Percentiles rank a stretch among this genome's conserved stretches.
Evolutionary conservation across 2,888 invertebrate genomes (phyloP).

Genomic region (Melipona beecheii): DNA sequence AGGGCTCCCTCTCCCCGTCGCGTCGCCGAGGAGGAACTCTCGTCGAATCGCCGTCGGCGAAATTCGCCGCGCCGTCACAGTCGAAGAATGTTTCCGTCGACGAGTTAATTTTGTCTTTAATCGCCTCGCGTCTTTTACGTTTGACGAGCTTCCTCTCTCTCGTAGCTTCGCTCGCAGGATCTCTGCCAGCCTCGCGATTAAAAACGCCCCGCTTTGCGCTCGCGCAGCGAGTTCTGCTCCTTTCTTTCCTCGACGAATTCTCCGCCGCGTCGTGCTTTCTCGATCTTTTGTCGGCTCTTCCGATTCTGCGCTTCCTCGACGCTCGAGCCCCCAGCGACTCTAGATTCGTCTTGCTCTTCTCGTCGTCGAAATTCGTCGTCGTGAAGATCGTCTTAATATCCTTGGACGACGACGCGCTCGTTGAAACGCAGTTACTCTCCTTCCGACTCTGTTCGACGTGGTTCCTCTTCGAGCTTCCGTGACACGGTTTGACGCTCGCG

Average conservation of each 20-base stretch:
- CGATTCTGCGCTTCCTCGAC: not conserved
- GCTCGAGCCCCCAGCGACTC: not conserved
- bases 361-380: slow-evolving; percentile 4
- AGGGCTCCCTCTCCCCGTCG: not conserved
- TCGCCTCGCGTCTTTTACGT: not conserved
- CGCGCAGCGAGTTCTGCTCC: not conserved
- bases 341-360: not conserved
- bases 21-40: not conserved
- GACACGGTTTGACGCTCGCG: not conserved
- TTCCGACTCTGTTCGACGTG: not conserved
- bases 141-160: not conserved
- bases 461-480: not conserved
- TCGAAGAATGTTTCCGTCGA: not conserved
- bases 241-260: not conserved
- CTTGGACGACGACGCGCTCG: not conserved
- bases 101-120: not conserved
- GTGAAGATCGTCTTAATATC: slow-evolving; percentile 37
- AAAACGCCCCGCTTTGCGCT: not conserved
- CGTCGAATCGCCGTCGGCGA: not conserved
- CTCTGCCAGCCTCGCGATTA: no score
- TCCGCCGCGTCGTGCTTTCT: not conserved
- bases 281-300: not conserved
- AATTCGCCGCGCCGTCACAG: not conserved
- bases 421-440: not conserved
- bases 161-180: no score